Evolutionary conservation across 2,797 vertebrate genomes (phyloP), one percentile per base, ranked within the genome.

Genomic region (Melanotaenia trifasciata): DNA sequence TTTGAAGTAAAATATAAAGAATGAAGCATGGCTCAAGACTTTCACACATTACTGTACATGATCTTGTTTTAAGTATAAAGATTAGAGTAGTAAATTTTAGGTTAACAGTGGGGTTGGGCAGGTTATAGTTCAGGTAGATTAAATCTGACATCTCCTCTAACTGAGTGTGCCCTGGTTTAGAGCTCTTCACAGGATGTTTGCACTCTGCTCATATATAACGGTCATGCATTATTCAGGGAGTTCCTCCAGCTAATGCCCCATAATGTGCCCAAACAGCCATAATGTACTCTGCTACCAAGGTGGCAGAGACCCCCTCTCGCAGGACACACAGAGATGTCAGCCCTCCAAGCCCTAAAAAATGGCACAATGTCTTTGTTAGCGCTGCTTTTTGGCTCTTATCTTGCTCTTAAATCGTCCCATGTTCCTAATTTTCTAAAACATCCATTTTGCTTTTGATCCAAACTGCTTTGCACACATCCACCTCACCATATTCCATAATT

Each of bases 231-330:
- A 93, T 93, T 93, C 90, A 93, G 64, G 43, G 50, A 53, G 83
- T 87, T 93, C 86, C 85, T 87, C 78, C 79, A 83, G 75, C 90
- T 90, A 89, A 93, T 90, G 89, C 84, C 82, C 83, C 80, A 82
- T 92, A 91, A 93, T 92, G 89, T 85, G 86, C 87, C 90, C 89
- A 88, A 93, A 89, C 87, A 86, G 80, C 80, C 80, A 84, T 88
- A 87, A 90, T 91, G 86, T 87, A 82, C 88, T 87, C 40, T 61
- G 53, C 76, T 61, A 72, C 69, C 62, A 78, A 81, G 90, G 87
- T 88, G 90, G 82, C 80, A 75, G 45, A 80, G 80, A 79, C 84
- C 78, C 73, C 61, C 56, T 5, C 72, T 1, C 59, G 11, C 58
- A 36, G 30, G 70, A 47, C 22, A 68, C 51, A 65, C 40, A 56